Evolutionary conservation across 2,888 invertebrate genomes (phyloP), one percentile per base, ranked within the genome.

Genomic region (Exocentrus adspersus): DNA sequence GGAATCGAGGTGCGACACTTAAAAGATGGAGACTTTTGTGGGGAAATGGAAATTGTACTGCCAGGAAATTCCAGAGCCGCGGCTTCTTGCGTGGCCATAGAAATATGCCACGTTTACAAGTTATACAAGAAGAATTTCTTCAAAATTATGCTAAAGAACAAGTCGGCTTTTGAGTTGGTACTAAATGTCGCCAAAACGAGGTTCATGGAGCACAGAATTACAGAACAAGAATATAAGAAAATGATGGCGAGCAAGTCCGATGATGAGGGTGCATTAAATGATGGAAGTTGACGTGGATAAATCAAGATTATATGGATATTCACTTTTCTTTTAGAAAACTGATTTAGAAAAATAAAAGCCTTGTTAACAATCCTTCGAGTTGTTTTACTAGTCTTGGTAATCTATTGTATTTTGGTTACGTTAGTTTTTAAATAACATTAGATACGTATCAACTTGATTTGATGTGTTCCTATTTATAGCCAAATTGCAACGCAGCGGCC

Each of bases 1-100:
- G 89, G 89, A 28, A 85, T 85, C 70, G 89, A 67, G 64, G 14
- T 69, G 17, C 64, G 64, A 30, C 68, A 69, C 14, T 12, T 69
- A 14, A 30, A 64, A 45, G 68, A 69, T 50, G 69, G 69, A 62
- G 72, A 75, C 10, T 46, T 24, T 21, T 46, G 20, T 12, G 46
- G 46, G 3, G 46, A 46, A 12, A 21, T 46, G 2, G 20, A n/a
- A 1, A 12, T 46, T n/a, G 9, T 46, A 9, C 10, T 37, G 4
- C 37, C 37, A 37, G 37, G n/a, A 5, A 6, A 9, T 10, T 5
- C n/a, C 10, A 45, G 21, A 21, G n/a, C n/a, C n/a, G 9, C 10
- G 2, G 21, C 20, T 10, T 20, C 46, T 21, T 10, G 20, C 2
- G 9, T 21, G 1, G 21, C 21, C n/a, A 20, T 46, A 2, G 46